Conservation (phyloP, 2,888 invertebrate species). For the Eilema depressum region DNA sequence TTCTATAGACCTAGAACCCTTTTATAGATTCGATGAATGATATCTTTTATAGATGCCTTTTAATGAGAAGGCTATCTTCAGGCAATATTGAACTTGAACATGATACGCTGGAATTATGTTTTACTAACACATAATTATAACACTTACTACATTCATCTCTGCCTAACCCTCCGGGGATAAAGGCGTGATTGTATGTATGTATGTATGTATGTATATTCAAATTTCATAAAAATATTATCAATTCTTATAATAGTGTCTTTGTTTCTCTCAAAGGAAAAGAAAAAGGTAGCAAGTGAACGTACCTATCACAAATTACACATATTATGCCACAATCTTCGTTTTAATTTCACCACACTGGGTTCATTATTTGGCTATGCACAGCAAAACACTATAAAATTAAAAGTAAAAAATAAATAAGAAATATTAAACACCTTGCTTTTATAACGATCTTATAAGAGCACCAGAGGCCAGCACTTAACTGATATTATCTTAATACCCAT, state of each 20-base stretch:
- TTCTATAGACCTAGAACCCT: not conserved
- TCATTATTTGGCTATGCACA: constrained; percentile 9
- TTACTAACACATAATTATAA: not conserved
- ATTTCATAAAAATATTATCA: not conserved
- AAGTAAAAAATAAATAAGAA: not conserved
- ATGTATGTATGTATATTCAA: too few relatives aligned
- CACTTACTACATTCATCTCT: not conserved
- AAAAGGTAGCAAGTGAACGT: not conserved
- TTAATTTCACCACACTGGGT: constrained; percentile 6
- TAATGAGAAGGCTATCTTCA: not conserved
- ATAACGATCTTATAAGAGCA: not conserved
- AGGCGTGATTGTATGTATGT: too few relatives aligned
- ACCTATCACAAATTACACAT: too few relatives aligned
- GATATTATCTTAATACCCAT: not conserved
- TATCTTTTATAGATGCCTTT: too few relatives aligned
- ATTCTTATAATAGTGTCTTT: not conserved
- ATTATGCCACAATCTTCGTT: too few relatives aligned
- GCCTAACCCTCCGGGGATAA: too few relatives aligned
- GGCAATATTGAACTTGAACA: constrained; percentile 25
- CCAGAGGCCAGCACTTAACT: not conserved
- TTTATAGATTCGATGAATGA: not conserved
- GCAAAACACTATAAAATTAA: constrained; percentile 2
- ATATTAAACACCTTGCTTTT: not conserved
- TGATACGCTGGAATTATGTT: constrained; percentile 1
- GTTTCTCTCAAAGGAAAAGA: not conserved